Conservation (phyloP, 1,140 invertebrate species). For the Lasioglossum baleicum region DNA sequence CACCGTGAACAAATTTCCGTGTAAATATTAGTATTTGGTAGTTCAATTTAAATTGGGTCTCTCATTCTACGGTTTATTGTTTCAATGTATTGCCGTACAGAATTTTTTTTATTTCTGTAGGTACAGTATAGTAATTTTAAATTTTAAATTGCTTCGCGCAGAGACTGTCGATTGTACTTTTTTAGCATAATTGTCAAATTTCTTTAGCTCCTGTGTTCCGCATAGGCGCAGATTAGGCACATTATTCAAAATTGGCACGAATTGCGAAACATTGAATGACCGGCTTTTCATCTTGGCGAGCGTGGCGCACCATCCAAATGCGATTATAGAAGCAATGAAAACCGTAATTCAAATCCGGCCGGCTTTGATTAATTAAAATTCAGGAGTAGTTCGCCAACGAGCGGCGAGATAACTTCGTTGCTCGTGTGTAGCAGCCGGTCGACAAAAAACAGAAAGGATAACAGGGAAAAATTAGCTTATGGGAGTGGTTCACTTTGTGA, state of each 20-base stretch:
- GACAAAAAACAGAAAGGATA: not conserved
- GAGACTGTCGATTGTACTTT: too few relatives aligned
- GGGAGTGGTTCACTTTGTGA: not conserved
- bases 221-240: not conserved
- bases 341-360: not conserved
- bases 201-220: too few relatives aligned
- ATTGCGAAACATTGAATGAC: not conserved
- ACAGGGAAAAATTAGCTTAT: not conserved
- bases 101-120: too few relatives aligned
- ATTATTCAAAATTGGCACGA: not conserved
- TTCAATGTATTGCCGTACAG: too few relatives aligned
- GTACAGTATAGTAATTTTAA: too few relatives aligned
- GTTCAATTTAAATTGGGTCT: too few relatives aligned
- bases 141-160: too few relatives aligned
- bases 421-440: not conserved
- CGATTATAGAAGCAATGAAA: not conserved
- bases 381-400: not conserved
- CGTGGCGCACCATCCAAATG: not conserved
- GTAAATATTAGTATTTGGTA: too few relatives aligned
- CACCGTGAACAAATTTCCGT: too few relatives aligned
- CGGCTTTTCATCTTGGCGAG: not conserved
- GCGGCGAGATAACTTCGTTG: not conserved
- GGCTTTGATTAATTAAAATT: slow-evolving; percentile 32
- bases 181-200: too few relatives aligned
- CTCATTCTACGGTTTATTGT: too few relatives aligned